phyloP scores from a whole-genome alignment of 2,888 invertebrate genomes.

The Leucophora obtusa region DNA sequence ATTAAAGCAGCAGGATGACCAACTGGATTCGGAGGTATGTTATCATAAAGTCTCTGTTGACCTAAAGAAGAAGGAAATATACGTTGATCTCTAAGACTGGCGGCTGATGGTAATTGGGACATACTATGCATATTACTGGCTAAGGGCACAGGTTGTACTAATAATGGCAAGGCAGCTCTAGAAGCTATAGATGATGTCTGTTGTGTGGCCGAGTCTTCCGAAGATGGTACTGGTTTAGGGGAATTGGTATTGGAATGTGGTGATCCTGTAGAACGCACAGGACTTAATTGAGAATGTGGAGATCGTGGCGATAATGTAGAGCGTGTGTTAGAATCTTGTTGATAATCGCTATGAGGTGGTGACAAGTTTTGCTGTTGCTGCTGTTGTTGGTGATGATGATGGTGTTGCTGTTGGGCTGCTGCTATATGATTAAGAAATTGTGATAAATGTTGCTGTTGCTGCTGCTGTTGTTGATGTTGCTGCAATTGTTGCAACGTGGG shows the following conservation, averaged over 20 bases:
- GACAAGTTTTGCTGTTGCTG: conserved; percentile 65
- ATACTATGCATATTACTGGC: conserved; percentile 61
- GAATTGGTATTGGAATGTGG: conserved; percentile 73
- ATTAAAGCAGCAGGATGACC: conserved; percentile 66
- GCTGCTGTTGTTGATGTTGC: conserved; percentile 65
- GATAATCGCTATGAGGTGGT: conserved; percentile 70
- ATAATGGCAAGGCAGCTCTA: conserved; percentile 65
- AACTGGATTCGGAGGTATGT: conserved; percentile 59
- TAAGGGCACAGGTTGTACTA: conserved; percentile 70
- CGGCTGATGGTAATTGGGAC: conserved; percentile 34
- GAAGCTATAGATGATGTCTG: neutral
- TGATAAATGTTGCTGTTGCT: conserved; percentile 73
- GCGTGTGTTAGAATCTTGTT: conserved; percentile 74
- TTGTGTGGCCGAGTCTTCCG: conserved; percentile 7
- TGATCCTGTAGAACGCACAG: conserved; percentile 67
- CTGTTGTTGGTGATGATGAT: conserved; percentile 63
- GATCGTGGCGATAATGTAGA: conserved; percentile 72
- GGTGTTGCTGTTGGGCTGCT: conserved; percentile 69
- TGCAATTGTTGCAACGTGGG: conserved; percentile 69
- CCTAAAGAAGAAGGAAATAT: conserved; percentile 62
- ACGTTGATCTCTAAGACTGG: conserved; percentile 67
- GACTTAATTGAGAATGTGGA: conserved; percentile 66
- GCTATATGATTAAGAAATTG: conserved; percentile 76
- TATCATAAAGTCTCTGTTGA: conserved; percentile 57
- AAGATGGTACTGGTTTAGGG: conserved; percentile 29